These are phyloP conservation scores for Tetragnatha versicolor DNA, from an alignment of 1,140 invertebrate species.

Conservation along the genomic window DNA sequence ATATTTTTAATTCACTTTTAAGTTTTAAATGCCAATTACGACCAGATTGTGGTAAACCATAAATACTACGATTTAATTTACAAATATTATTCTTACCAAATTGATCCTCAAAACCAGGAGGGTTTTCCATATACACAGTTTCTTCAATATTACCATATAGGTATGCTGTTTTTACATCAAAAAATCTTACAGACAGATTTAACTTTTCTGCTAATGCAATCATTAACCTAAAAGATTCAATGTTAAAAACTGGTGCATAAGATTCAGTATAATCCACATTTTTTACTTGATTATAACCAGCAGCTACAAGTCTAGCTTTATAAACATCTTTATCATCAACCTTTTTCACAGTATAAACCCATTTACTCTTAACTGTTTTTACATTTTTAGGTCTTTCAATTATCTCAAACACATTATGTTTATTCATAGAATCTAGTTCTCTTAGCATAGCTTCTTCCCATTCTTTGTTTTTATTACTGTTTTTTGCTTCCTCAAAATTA, in stretches of 20 bases:
- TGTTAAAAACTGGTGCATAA: constrained; percentile 56
- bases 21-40: constrained; percentile 62
- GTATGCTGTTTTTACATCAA: constrained; percentile 61
- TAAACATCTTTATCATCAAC: not conserved
- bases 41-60: constrained; percentile 65
- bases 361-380: not conserved
- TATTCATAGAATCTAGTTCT: not conserved
- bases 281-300: constrained; percentile 40
- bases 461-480: not conserved
- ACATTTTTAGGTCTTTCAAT: not conserved
- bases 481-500: not conserved
- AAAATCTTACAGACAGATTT: constrained; percentile 23
- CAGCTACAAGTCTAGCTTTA: constrained; percentile 46
- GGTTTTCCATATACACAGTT: constrained; percentile 63
- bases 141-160: constrained; percentile 63
- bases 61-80: constrained; percentile 63
- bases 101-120: constrained; percentile 61
- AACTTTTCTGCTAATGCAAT: constrained; percentile 51
- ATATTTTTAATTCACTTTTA: constrained; percentile 56
- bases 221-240: constrained; percentile 60
- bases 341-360: not conserved
- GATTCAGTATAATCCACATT: constrained; percentile 43
- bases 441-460: not conserved
- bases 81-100: constrained; percentile 52
- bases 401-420: not conserved